Base-by-base conservation (phyloP, 2,113 vertebrate genomes). In the Sylvicapra grimmia region DNA sequence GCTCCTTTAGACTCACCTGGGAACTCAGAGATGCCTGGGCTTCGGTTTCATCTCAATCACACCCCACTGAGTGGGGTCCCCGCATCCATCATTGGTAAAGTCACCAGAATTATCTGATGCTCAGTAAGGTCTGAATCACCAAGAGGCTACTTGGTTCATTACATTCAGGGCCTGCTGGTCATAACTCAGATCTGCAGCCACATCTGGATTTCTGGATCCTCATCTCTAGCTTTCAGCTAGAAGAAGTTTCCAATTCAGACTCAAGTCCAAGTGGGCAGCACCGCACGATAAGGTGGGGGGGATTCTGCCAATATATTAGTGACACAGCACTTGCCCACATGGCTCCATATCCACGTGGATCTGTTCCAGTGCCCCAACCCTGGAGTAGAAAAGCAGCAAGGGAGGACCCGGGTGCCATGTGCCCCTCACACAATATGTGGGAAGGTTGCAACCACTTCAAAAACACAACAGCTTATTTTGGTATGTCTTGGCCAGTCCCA, bases 251-350 rank as follows among this genome's bases (percentile, higher is more conserved):
- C 3, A 3, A 21, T 27, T 2, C 16, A 61, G 27, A 23, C 40
- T 87, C 19, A 19, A 61, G 84, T 3, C 54, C 13, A 25, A 12
- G 61, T 15, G 29, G 61, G 88, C n/a, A 90, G 88, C 27, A 25
- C 8, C 0, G 0, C 4, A 7, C 2, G 11, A 36, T 0, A 40
- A 93, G 25, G 82, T 1, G 0, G 5, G 4, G 4, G 25, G 63
- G 29, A 2, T 51, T 86, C 8, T 59, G 93, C 92, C 77, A 44
- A 75, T 5, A 29, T 11, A 56, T 40, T 63, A 61, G 56, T 36
- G 90, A 91, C 54, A 89, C 33, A 33, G 13, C 10, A 0, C 61
- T 59, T 8, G 12, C 18, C 31, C 85, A 44, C 88, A 82, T 63
- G 49, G 82, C 18, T 2, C 4, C 8, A 72, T 33, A n/a, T 54